Evolutionary conservation across 2,888 invertebrate genomes (phyloP).

Genomic region (Caenorhabditis zanzibari): DNA sequence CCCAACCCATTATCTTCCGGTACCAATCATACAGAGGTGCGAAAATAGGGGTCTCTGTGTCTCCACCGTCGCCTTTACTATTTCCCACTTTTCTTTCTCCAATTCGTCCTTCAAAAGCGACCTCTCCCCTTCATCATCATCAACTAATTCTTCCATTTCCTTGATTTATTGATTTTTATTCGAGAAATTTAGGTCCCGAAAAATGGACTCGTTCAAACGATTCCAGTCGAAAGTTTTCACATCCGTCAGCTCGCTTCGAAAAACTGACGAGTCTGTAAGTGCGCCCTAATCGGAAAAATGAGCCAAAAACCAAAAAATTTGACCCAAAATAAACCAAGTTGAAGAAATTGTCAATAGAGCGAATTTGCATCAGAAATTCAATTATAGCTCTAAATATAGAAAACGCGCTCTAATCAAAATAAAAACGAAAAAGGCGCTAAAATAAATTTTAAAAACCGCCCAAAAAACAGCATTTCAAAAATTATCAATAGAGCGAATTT

Average conservation of each 20-base stretch:
- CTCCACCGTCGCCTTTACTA: conserved; percentile 1
- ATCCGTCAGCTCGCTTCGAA: conserved; percentile 46
- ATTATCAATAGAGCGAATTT: conserved; percentile 4
- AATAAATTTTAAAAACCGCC: too few relatives aligned
- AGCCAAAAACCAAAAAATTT: too few relatives aligned
- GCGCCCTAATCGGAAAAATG: neutral
- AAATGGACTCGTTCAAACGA: conserved; percentile 53
- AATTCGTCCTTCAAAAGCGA: conserved; percentile 30
- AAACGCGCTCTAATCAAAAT: too few relatives aligned
- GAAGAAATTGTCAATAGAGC: too few relatives aligned
- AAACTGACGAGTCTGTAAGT: conserved; percentile 50
- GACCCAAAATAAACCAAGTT: neutral
- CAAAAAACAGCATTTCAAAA: too few relatives aligned
- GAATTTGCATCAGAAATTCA: too few relatives aligned
- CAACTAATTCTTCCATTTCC: conserved; percentile 11
- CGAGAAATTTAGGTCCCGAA: neutral
- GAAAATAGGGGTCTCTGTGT: conserved; percentile 9
- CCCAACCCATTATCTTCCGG: conserved; percentile 6
- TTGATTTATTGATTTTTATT: conserved; percentile 25
- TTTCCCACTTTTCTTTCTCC: neutral
- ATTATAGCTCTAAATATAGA: too few relatives aligned
- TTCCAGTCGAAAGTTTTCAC: conserved; percentile 58
- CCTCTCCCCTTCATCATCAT: neutral
- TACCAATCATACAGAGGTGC: conserved; percentile 53
- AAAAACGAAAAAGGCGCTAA: too few relatives aligned